Base-by-base conservation (phyloP, 1,140 invertebrate genomes). In the Tigriopus japonicus region DNA sequence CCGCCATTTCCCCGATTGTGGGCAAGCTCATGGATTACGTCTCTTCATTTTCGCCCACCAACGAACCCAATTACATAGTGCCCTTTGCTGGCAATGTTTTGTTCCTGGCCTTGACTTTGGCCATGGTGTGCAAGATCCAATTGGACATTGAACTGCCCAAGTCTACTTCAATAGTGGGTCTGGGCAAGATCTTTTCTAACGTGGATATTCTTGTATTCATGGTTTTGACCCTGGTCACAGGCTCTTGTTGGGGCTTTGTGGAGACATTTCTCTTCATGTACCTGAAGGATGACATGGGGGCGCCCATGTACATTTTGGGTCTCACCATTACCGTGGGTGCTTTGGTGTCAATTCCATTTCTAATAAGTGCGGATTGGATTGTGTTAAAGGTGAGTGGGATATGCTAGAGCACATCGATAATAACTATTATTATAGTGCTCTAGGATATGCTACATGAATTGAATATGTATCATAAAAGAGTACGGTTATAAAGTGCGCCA, bases 231-330 rank as follows among this genome's bases (percentile, higher is more conserved):
- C 85, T 85, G 67, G 74, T 81, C 15, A 69, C 86, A 19, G 85
- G 84, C 43, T 84, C 82, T 67, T 80, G 83, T 68, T 87, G 84
- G 84, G 85, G 85, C 24, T 87, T 87, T 68, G 83, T 87, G 40
- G 85, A 87, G 71, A 85, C 83, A 12, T 90, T 84, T 68, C 72
- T 89, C 0, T 89, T 87, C 68, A 76, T 87, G 62, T 87, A 86
- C 71, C 75, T 89, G 41, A 59, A 63, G 42, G 40, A 60, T 41
- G 59, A 63, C 14, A 12, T 28, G 19, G 14, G 35, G 24, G 52
- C 35, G 9, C 19, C 49, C 19, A 63, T 58, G 54, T 45, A 52
- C 68, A 66, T 54, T 65, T 13, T 59, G 79, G 81, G 84, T 62
- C 78, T 89, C 62, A 87, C 85, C 52, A 78, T 88, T 56, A 84